Base-by-base conservation (phyloP, 1,140 invertebrate species). In the Micrasema minimum region DNA sequence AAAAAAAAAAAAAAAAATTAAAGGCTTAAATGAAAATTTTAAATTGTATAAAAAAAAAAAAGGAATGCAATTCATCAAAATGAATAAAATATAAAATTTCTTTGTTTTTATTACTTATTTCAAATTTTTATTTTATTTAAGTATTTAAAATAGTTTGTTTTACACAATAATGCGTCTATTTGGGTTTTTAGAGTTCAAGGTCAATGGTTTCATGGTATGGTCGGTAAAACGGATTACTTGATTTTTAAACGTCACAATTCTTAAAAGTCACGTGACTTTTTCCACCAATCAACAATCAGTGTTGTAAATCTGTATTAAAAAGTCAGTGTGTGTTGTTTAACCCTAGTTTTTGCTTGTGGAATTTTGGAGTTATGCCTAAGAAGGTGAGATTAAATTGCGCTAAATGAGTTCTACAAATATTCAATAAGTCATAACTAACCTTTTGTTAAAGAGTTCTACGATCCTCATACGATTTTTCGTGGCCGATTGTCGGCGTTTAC, bases 301-400 rank as follows among this genome's bases (percentile, higher is more conserved):
- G 41, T 64, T 51, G 26, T 57, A 45, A 69, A 69, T 69, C 67
- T 69, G 55, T 69, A 41, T 57, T 62, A 69, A 69, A 69, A 69
- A 69, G 67, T 69, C 67, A 69, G 67, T n/a, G 67, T 69, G 67
- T 69, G 67, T 69, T 69, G 67, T 62, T 69, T 69, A 69, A 69
- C 67, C 67, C 67, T 69, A 69, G 57, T 69, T 69, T 69, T 69
- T 62, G 38, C 55, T 66, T 62, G 45, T 41, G 57, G 37, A 69
- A 50, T 69, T 62, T 69, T 38, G 31, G 57, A 62, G 37, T 69
- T 46, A 69, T 69, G 67, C 67, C 67, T 22, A 69, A 69, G 57
- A 69, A 69, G 67, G 67, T 69, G 57, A 69, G 57, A 16, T 48
- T 57, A 35, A 22, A 59, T 69, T 69, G 23, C 43, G 11, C 57